These are phyloP conservation scores for Probaryconus sp. DNA, from an alignment of 1,140 invertebrate species.

Conservation along the genomic window DNA sequence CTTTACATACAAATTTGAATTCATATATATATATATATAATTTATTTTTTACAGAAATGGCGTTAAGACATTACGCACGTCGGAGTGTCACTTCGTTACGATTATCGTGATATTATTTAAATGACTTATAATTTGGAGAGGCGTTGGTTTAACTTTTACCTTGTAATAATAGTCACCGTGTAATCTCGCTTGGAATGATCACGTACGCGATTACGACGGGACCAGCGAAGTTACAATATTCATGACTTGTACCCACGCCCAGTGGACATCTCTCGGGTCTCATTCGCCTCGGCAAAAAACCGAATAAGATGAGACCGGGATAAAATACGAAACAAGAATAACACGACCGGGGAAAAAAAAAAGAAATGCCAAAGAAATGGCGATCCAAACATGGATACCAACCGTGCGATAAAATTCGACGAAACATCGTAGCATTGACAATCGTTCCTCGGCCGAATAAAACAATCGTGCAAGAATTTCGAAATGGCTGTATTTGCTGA, in stretches of 20 bases:
- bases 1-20: constrained; percentile 24
- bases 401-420: constrained; percentile 32
- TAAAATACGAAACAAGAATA: constrained; percentile 15
- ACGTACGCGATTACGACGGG: constrained; percentile 28
- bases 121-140: constrained; percentile 17
- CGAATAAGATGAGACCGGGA: constrained; percentile 20
- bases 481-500: too few relatives aligned
- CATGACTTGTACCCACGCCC: constrained; percentile 60
- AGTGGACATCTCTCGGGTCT: constrained; percentile 55
- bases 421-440: constrained; percentile 5
- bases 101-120: constrained; percentile 32
- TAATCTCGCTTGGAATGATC: constrained; percentile 32
- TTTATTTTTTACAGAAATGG: too few relatives aligned
- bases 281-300: constrained; percentile 45
- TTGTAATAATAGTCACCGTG: constrained; percentile 24
- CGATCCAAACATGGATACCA: constrained; percentile 36
- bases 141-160: constrained; percentile 20
- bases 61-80: too few relatives aligned
- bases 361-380: constrained; percentile 7
- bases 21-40: too few relatives aligned
- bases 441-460: constrained; percentile 1
- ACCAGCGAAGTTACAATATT: constrained; percentile 59
- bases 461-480: neutral
- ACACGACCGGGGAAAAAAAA: constrained; percentile 8
- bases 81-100: constrained; percentile 3